These are phyloP conservation scores for Vanessa cardui DNA, from an alignment of 2,888 invertebrate genomes.

Conservation along the genomic window DNA sequence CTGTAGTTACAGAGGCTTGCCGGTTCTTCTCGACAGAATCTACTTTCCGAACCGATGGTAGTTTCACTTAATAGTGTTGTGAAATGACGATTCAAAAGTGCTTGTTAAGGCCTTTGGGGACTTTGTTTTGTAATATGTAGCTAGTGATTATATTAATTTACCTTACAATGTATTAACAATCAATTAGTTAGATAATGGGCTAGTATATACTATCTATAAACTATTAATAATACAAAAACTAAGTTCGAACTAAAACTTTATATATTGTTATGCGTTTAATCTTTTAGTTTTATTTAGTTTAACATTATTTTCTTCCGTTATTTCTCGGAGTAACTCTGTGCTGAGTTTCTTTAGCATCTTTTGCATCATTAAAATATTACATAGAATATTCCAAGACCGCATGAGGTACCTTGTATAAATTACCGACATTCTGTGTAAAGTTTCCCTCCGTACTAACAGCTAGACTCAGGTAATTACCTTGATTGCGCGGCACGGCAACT, in stretches of 20 bases:
- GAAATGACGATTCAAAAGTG: too few relatives aligned
- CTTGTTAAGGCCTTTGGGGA: too few relatives aligned
- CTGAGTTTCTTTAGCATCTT: slow-evolving; percentile 39
- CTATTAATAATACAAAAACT: neutral
- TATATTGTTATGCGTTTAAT: neutral
- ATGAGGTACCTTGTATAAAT: slow-evolving; percentile 40
- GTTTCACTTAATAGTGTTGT: too few relatives aligned
- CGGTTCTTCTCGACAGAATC: too few relatives aligned
- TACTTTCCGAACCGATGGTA: too few relatives aligned
- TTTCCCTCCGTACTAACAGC: slow-evolving; percentile 39
- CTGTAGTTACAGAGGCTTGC: too few relatives aligned
- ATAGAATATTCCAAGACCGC: slow-evolving; percentile 38
- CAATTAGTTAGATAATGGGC: neutral
- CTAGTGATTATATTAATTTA: too few relatives aligned
- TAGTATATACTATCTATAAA: too few relatives aligned
- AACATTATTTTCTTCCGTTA: slow-evolving; percentile 23
- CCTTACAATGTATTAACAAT: too few relatives aligned
- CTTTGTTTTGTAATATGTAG: too few relatives aligned
- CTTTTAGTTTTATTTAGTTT: slow-evolving; percentile 24
- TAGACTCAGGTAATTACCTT: slow-evolving; percentile 41
- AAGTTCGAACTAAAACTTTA: neutral
- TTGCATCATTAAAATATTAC: slow-evolving; percentile 41
- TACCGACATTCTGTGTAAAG: slow-evolving; percentile 39
- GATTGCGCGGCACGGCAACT: slow-evolving; percentile 38
- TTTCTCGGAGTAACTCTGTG: slow-evolving; percentile 32